These are phyloP conservation scores for Diorhabda carinulata DNA, from an alignment of 1,140 invertebrate species.

Conservation along the genomic window DNA sequence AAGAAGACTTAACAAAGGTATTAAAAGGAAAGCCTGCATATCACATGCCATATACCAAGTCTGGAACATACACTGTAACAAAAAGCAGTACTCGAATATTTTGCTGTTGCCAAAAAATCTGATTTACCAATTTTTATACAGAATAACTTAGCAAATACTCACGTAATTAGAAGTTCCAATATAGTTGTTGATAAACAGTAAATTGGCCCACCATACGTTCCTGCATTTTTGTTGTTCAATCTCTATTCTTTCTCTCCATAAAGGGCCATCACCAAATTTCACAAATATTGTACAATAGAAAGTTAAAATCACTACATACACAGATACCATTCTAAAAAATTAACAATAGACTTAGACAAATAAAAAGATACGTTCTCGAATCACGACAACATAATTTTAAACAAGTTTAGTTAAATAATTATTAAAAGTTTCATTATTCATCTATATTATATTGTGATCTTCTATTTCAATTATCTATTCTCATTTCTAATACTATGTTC, in stretches of 20 bases:
- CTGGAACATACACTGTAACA: constrained; percentile 77
- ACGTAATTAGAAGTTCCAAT: constrained; percentile 63
- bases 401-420: no score
- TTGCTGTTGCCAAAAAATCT: not conserved
- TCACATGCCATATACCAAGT: constrained; percentile 88
- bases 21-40: constrained; percentile 77
- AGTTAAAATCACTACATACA: constrained; percentile 63
- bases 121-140: not conserved
- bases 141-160: constrained; percentile 30
- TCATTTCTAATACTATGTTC: no score
- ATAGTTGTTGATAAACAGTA: constrained; percentile 84
- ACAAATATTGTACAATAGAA: constrained; percentile 68
- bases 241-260: constrained; percentile 61
- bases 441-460: no score
- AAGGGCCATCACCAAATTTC: constrained; percentile 61
- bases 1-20: constrained; percentile 68
- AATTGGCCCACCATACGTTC: constrained; percentile 77
- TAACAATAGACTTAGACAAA: no score
- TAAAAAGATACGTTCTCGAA: no score
- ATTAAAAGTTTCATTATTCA: no score
- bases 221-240: constrained; percentile 63
- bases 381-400: no score
- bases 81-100: not conserved
- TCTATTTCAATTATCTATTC: no score
- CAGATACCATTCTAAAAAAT: constrained; percentile 61